A percentile compares a stretch with the other conserved stretches of the same genome.
Evolutionary conservation across 1,140 invertebrate genomes (phyloP).

Genomic region (Drosophila aff.): DNA sequence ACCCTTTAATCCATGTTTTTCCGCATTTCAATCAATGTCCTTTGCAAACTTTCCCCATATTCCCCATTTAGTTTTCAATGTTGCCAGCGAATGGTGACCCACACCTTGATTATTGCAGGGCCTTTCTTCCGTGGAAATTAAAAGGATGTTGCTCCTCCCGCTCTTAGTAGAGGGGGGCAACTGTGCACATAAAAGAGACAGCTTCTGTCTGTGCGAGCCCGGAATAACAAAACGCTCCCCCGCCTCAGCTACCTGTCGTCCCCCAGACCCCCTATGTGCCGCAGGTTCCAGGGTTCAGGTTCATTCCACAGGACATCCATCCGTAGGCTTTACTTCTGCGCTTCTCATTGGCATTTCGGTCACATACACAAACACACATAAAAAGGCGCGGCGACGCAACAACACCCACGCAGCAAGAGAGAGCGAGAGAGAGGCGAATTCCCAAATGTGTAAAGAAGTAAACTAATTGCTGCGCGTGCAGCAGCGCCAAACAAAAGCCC

Average conservation of each 20-base stretch:
- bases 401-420: constrained; percentile 50
- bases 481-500: constrained; percentile 70
- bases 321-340: constrained; percentile 60
- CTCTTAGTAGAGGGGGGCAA: constrained; percentile 9
- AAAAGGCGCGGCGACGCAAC: constrained; percentile 47
- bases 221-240: constrained; percentile 66
- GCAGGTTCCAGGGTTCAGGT: constrained; percentile 33
- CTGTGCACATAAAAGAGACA: constrained; percentile 48
- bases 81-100: constrained; percentile 21
- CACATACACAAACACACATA: constrained; percentile 85
- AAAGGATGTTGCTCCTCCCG: constrained; percentile 30
- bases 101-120: constrained; percentile 23
- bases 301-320: constrained; percentile 37
- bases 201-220: constrained; percentile 58
- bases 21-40: constrained; percentile 10
- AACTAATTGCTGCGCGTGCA: constrained; percentile 84
- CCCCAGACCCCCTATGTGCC: constrained; percentile 2
- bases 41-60: constrained; percentile 1
- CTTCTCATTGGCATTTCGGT: constrained; percentile 80
- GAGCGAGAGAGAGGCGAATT: constrained; percentile 46
- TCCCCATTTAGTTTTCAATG: constrained; percentile 10
- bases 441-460: constrained; percentile 81
- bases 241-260: constrained; percentile 24
- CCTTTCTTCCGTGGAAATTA: constrained; percentile 50
- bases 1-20: not conserved